phyloP scores from a whole-genome alignment of 2,888 invertebrate genomes.

The Buathra laborator region DNA sequence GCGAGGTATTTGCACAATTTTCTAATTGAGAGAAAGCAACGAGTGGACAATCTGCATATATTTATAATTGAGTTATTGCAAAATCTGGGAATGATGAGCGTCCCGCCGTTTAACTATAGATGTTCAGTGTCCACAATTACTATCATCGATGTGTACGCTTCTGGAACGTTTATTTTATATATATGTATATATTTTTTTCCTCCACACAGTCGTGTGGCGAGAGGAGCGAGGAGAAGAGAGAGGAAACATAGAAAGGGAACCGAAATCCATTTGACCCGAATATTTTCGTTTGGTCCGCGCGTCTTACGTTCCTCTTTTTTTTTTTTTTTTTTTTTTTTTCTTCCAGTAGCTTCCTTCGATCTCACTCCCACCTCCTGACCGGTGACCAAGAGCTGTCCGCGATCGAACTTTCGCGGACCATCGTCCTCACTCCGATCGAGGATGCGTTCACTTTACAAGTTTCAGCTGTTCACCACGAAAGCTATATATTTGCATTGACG shows the following conservation, averaged over 20 bases:
- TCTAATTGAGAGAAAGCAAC: slow-evolving; percentile 10
- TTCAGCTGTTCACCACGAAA: neutral
- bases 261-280: slow-evolving; percentile 76
- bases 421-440: slow-evolving; percentile 48
- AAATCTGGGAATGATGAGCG: slow-evolving; percentile 24
- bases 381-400: slow-evolving; percentile 35
- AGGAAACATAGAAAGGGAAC: slow-evolving; percentile 73
- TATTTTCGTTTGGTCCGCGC: slow-evolving; percentile 71
- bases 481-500: neutral
- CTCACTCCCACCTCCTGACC: slow-evolving; percentile 14
- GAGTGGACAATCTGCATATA: slow-evolving; percentile 7
- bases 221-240: slow-evolving; percentile 59
- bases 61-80: slow-evolving; percentile 28
- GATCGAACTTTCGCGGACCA: slow-evolving; percentile 65
- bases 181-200: slow-evolving; percentile 4
- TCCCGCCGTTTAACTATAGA: neutral
- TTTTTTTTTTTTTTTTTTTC: slow-evolving; percentile 26
- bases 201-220: slow-evolving; percentile 38
- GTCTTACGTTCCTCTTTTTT: slow-evolving; percentile 32
- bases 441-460: slow-evolving; percentile 24
- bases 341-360: slow-evolving; percentile 36
- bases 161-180: slow-evolving; percentile 14
- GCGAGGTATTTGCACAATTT: slow-evolving; percentile 16
- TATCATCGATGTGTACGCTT: slow-evolving; percentile 21
- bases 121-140: slow-evolving; percentile 15